These are phyloP conservation scores for Cryptus viduatorius DNA, from an alignment of 2,888 invertebrate species.

Conservation along the genomic window DNA sequence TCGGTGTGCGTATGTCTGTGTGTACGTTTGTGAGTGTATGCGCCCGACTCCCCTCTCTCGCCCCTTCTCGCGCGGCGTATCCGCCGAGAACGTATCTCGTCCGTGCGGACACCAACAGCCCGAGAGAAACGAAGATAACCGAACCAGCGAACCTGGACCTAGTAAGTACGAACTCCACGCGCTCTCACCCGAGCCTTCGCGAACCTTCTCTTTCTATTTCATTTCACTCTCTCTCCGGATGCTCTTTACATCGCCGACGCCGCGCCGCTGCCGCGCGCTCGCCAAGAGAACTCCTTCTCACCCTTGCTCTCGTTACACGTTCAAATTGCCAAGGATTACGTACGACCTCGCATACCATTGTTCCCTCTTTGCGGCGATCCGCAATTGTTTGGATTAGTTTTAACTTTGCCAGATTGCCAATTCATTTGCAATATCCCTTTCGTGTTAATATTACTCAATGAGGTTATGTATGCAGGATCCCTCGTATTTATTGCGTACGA, in stretches of 20 bases:
- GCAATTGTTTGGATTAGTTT: slow-evolving; percentile 32
- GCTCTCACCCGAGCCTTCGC: not conserved
- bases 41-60: slow-evolving; percentile 29
- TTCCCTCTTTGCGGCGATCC: slow-evolving; percentile 2
- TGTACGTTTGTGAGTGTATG: slow-evolving; percentile 6
- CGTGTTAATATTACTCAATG: not conserved
- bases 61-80: slow-evolving; percentile 16
- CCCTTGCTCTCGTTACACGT: slow-evolving; percentile 2
- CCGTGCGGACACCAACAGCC: not conserved
- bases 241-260: not conserved
- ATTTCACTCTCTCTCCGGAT: slow-evolving; percentile 10
- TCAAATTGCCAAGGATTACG: slow-evolving; percentile 41
- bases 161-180: not conserved
- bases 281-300: not conserved
- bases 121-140: slow-evolving; percentile 39
- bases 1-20: slow-evolving; percentile 1
- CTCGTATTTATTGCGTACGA: not conserved
- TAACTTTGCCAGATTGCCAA: slow-evolving; percentile 31
- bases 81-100: slow-evolving; percentile 4
- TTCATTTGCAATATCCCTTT: slow-evolving; percentile 8
- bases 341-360: slow-evolving; percentile 13
- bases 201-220: slow-evolving; percentile 29
- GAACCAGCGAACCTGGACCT: slow-evolving; percentile 39
- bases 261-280: too few relatives aligned
- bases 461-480: not conserved